Evolutionary conservation across 2,797 vertebrate species (phyloP).

Genomic region (Champsocephalus esox): DNA sequence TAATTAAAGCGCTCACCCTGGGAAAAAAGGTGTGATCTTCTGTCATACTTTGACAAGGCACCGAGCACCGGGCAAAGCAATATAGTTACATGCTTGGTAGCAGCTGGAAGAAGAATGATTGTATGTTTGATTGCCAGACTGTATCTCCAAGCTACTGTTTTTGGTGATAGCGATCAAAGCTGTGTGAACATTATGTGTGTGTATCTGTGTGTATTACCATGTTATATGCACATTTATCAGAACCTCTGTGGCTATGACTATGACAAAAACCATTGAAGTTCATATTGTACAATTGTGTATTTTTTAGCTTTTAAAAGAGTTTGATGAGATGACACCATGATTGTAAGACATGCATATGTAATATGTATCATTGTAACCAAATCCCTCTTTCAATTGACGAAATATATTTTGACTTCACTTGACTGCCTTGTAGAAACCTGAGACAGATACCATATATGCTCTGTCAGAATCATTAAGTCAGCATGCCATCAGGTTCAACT

Average conservation of each 20-base stretch:
- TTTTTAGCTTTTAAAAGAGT: neutral
- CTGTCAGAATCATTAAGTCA: constrained; percentile 83
- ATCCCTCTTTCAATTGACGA: constrained; percentile 57
- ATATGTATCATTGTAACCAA: constrained; percentile 32
- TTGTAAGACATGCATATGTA: constrained; percentile 28
- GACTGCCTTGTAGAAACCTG: constrained; percentile 68
- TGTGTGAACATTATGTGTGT: constrained; percentile 32
- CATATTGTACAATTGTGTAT: neutral
- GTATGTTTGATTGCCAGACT: constrained; percentile 81
- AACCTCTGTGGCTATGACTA: constrained; percentile 5
- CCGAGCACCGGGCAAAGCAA: constrained; percentile 83
- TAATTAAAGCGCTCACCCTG: constrained; percentile 89
- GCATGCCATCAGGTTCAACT: constrained; percentile 73
- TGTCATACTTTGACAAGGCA: constrained; percentile 89
- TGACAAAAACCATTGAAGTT: constrained; percentile 5
- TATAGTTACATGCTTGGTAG: constrained; percentile 86
- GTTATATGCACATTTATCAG: constrained; percentile 30
- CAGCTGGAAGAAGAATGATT: constrained; percentile 83
- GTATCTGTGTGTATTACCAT: constrained; percentile 24
- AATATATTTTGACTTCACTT: constrained; percentile 73
- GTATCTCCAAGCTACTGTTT: constrained; percentile 80
- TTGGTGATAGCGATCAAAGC: constrained; percentile 67
- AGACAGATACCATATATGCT: constrained; percentile 77
- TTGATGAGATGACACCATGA: constrained; percentile 16
- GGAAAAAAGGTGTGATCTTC: constrained; percentile 87